Base-by-base conservation (phyloP, 92 coral and sea anemone species). In the Porites cylindrica region DNA sequence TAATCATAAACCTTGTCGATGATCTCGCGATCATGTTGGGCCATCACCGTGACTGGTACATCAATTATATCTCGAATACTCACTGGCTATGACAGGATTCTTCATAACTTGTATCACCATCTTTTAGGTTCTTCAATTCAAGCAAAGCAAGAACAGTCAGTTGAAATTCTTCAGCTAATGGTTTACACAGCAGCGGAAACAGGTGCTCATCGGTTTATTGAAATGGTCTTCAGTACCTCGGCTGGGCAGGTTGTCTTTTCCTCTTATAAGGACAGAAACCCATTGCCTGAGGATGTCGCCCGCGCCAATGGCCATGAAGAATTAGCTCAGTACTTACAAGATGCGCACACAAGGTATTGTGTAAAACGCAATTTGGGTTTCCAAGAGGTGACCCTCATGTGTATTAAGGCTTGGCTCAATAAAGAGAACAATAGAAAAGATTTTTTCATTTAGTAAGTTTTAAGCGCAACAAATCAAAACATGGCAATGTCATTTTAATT, bases 201-300 rank as follows among this genome's bases (percentile, higher is more conserved):
- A 51, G 60, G 67, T 66, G 83, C 83, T 29, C 75, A 66, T 26
- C 89, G 67, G 89, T 85, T 80, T 60, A 58, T 90, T 8, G 86
- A 90, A 23, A 81, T 67, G 87, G 75, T 90, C 82, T 80, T 86
- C 51, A 75, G 77, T 16, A 86, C 90, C 1, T 67, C 77, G 14
- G 72, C 76, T n/a, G 88, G 87, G 10, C 66, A 17, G 29, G 66
- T 83, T 29, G 70, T 86, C 12, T 80, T 70, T 50, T 7, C 76
- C 1, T 64, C 71, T 43, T 86, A 70, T 67, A 79, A 68, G 63
- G 83, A 24, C 53, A 65, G 79, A 60, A 24, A 74, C 5, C 82
- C 65, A 51, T 26, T 79, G 21, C 90, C 90, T 26, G 91, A 88
- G 69, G 78, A 88, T 68, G 51, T 88, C 51, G 91, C 91, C n/a